Evolutionary conservation across 2,113 vertebrate species (phyloP).

Genomic region (Parotia lawesii): DNA sequence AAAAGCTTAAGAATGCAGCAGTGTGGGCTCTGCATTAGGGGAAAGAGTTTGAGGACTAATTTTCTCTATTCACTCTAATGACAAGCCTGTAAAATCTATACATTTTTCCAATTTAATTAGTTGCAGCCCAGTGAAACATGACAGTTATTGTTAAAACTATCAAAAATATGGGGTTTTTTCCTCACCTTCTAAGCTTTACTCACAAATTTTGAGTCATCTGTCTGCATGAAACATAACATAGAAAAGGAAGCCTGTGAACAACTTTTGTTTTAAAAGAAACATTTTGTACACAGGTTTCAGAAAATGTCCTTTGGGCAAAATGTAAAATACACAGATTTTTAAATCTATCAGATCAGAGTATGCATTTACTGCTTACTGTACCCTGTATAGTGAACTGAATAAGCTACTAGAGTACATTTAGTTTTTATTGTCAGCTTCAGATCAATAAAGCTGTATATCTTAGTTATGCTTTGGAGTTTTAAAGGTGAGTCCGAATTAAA

Average conservation of each 20-base stretch:
- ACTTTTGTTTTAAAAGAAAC: neutral
- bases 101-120: neutral
- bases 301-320: neutral
- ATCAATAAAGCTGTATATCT: neutral
- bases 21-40: neutral
- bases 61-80: neutral
- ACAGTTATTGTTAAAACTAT: neutral
- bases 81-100: neutral
- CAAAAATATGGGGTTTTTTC: rapidly evolving
- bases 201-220: neutral
- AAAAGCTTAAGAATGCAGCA: conserved; percentile 7
- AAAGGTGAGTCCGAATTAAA: neutral
- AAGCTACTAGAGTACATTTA: neutral
- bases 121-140: neutral
- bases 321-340: neutral
- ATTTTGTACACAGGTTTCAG: neutral
- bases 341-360: neutral
- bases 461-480: neutral
- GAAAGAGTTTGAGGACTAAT: neutral
- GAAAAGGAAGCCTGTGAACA: neutral
- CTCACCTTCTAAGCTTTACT: neutral
- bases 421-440: conserved; percentile 1
- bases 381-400: neutral
- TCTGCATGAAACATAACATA: neutral
- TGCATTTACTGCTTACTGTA: neutral